Evolutionary conservation across 2,888 invertebrate species (phyloP).

Genomic region (Pollenia amentaria): DNA sequence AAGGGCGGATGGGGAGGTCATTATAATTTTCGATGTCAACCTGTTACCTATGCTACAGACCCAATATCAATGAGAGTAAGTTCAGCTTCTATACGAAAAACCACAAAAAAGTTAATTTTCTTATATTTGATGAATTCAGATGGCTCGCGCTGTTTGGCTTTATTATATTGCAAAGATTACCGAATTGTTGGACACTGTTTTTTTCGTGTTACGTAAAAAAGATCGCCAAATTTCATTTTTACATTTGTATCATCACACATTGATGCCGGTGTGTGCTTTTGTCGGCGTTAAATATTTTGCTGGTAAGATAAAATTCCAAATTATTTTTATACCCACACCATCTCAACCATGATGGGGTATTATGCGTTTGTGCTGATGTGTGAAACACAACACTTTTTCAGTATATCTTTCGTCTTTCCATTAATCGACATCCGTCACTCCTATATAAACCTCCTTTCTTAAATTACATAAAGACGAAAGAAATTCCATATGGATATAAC

Average conservation of each 20-base stretch:
- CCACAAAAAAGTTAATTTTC: neutral
- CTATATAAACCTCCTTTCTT: too few relatives aligned
- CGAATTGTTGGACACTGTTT: slow-evolving; percentile 86
- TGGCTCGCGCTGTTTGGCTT: slow-evolving; percentile 85
- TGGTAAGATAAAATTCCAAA: slow-evolving; percentile 82
- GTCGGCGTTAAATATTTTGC: slow-evolving; percentile 90
- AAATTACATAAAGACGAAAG: too few relatives aligned
- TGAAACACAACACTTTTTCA: too few relatives aligned
- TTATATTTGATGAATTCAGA: slow-evolving; percentile 77
- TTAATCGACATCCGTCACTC: too few relatives aligned
- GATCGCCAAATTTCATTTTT: slow-evolving; percentile 92
- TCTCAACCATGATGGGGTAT: too few relatives aligned
- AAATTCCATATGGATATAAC: too few relatives aligned
- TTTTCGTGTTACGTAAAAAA: slow-evolving; percentile 94
- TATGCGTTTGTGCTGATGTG: too few relatives aligned
- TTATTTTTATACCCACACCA: too few relatives aligned
- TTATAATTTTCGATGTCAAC: slow-evolving; percentile 89
- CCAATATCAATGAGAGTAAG: slow-evolving; percentile 87
- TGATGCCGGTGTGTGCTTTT: slow-evolving; percentile 88
- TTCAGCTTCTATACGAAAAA: slow-evolving; percentile 2
- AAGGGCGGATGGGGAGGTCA: slow-evolving; percentile 86
- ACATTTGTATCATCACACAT: slow-evolving; percentile 94
- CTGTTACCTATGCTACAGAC: slow-evolving; percentile 88
- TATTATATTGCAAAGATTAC: slow-evolving; percentile 85
- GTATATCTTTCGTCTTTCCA: too few relatives aligned